These are phyloP conservation scores for Betta splendens DNA, from an alignment of 2,797 vertebrate species.

Conservation along the genomic window DNA sequence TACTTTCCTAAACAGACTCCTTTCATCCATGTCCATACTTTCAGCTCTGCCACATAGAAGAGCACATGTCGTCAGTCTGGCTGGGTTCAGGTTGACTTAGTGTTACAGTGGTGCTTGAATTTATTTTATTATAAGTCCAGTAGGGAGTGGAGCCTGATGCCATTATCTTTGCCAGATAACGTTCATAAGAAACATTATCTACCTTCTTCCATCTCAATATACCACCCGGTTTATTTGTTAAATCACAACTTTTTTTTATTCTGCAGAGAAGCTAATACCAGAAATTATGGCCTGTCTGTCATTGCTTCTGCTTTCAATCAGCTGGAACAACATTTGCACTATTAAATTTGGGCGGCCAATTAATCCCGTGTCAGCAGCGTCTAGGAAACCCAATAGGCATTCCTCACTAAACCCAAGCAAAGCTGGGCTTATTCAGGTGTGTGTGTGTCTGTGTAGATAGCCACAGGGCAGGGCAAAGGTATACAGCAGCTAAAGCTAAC, in stretches of 20 bases:
- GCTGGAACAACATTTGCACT: conserved; percentile 51
- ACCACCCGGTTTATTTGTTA: too few species aligned
- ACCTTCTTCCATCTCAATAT: too few species aligned
- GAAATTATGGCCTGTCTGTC: conserved; percentile 12
- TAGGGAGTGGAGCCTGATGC: too few species aligned
- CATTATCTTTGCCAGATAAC: too few species aligned
- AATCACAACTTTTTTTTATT: neutral
- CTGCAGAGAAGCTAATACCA: neutral
- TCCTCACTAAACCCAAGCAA: conserved; percentile 59
- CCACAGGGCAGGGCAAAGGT: conserved; percentile 66
- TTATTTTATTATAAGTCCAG: neutral
- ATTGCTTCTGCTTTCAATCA: conserved; percentile 12
- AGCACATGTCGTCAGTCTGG: conserved; percentile 32
- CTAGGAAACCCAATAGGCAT: conserved; percentile 49
- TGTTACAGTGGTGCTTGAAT: neutral
- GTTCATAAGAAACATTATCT: neutral
- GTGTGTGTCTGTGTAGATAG: conserved; percentile 41
- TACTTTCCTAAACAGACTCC: conserved; percentile 72
- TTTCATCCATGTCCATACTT: conserved; percentile 66
- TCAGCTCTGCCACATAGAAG: conserved; percentile 63
- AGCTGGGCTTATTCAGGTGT: conserved; percentile 68
- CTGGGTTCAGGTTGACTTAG: conserved; percentile 6
- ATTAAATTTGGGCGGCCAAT: conserved; percentile 48
- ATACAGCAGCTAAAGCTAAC: conserved; percentile 69
- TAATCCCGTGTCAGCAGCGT: conserved; percentile 42